These are phyloP conservation scores for Vireo griseus DNA, from an alignment of 2,797 vertebrate species.

Conservation along the genomic window DNA sequence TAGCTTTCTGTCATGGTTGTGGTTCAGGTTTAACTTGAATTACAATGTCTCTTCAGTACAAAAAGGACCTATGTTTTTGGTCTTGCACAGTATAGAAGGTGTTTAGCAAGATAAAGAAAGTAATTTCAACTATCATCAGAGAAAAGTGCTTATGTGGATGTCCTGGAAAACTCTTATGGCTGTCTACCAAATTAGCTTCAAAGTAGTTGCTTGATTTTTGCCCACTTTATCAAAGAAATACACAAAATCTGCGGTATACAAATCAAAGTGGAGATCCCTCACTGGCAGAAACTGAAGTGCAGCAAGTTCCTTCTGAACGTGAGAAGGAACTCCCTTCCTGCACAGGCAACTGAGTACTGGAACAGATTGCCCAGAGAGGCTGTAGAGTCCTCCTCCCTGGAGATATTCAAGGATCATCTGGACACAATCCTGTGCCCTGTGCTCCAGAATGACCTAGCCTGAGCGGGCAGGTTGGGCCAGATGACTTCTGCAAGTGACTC, in stretches of 20 bases:
- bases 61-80: neutral
- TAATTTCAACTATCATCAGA: neutral
- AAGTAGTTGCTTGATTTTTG: neutral
- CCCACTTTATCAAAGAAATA: neutral
- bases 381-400: neutral
- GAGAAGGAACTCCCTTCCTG: neutral
- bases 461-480: neutral
- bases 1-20: neutral
- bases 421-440: neutral
- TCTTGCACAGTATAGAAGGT: neutral
- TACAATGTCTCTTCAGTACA: neutral
- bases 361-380: neutral
- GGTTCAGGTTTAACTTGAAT: neutral
- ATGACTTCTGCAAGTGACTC: no score
- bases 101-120: neutral
- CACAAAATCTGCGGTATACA: neutral
- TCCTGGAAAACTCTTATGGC: neutral
- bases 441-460: neutral
- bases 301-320: neutral
- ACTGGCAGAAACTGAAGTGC: neutral
- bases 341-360: accelerated
- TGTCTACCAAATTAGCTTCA: neutral
- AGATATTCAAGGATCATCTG: neutral
- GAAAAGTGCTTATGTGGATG: neutral
- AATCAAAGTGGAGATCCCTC: neutral